Conservation (phyloP, 2,888 invertebrate genomes). For the Leptura quadrifasciata region DNA sequence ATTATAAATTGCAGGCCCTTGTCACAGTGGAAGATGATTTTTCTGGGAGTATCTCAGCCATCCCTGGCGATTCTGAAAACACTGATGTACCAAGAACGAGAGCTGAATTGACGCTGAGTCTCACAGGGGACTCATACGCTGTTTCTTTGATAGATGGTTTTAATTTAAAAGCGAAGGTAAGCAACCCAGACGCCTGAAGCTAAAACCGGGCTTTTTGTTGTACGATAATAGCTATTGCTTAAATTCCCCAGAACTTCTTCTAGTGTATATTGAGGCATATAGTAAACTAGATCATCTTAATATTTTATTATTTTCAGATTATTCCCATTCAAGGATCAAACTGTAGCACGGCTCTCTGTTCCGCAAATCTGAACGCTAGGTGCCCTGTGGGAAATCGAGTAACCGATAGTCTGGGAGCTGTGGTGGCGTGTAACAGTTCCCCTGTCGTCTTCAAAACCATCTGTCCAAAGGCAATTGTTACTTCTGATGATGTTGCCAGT, state of each 20-base stretch:
- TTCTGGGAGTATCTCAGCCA: conserved; percentile 27
- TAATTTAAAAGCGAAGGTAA: conserved; percentile 40
- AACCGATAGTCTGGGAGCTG: conserved; percentile 16
- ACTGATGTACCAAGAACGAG: conserved; percentile 18
- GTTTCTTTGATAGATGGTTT: conserved; percentile 42
- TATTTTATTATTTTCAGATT: conserved; percentile 24
- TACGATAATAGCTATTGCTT: too few species aligned
- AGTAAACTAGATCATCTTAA: neutral
- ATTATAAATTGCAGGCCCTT: conserved; percentile 15
- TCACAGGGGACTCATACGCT: conserved; percentile 25
- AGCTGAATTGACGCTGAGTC: conserved; percentile 26
- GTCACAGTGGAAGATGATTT: conserved; percentile 37
- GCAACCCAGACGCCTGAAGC: neutral
- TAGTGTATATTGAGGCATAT: neutral
- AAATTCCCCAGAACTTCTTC: too few species aligned
- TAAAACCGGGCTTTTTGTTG: neutral
- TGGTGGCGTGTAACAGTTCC: conserved; percentile 34
- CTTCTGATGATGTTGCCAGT: conserved; percentile 19
- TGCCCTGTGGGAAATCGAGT: conserved; percentile 36
- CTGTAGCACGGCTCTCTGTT: conserved; percentile 35
- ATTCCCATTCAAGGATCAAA: conserved; percentile 17
- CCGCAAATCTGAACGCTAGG: conserved; percentile 22
- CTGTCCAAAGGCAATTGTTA: conserved; percentile 40
- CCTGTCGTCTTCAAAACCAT: conserved; percentile 25
- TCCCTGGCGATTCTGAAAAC: conserved; percentile 25